These are phyloP conservation scores for Crotophaga sulcirostris DNA, from an alignment of 2,113 vertebrate species.

Conservation along the genomic window DNA sequence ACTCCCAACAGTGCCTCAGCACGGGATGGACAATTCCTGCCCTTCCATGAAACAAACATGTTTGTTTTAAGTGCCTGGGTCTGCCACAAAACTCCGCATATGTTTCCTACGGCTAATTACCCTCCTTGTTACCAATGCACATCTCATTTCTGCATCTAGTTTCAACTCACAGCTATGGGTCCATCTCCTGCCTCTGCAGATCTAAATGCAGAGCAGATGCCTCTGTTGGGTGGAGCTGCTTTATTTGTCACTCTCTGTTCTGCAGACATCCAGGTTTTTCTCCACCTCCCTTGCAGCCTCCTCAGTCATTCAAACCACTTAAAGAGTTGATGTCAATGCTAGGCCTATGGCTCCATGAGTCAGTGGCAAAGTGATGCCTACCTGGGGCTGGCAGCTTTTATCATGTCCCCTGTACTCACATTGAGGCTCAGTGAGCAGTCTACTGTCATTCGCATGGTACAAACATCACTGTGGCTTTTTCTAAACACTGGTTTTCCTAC, in stretches of 20 bases:
- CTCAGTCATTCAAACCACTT: neutral
- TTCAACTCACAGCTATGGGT: neutral
- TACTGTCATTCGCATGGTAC: neutral
- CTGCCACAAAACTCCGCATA: neutral
- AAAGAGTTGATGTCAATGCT: neutral
- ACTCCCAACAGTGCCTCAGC: too few species aligned
- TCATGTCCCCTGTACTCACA: neutral
- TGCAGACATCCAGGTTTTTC: neutral
- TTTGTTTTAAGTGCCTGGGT: neutral
- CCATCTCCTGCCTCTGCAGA: neutral
- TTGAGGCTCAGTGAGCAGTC: neutral
- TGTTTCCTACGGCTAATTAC: neutral
- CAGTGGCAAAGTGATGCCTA: neutral
- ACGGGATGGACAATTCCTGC: rapidly evolving
- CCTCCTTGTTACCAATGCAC: neutral
- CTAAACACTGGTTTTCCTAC: neutral
- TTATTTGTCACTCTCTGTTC: neutral
- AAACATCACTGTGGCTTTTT: neutral
- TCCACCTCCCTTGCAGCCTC: neutral
- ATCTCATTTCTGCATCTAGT: neutral
- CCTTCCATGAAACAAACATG: rapidly evolving
- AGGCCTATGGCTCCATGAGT: neutral
- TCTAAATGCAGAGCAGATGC: neutral
- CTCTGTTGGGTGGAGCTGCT: neutral
- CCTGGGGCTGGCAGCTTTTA: neutral